Base-by-base conservation (phyloP, 2,113 vertebrate species). In the Nanorana parkeri region DNA sequence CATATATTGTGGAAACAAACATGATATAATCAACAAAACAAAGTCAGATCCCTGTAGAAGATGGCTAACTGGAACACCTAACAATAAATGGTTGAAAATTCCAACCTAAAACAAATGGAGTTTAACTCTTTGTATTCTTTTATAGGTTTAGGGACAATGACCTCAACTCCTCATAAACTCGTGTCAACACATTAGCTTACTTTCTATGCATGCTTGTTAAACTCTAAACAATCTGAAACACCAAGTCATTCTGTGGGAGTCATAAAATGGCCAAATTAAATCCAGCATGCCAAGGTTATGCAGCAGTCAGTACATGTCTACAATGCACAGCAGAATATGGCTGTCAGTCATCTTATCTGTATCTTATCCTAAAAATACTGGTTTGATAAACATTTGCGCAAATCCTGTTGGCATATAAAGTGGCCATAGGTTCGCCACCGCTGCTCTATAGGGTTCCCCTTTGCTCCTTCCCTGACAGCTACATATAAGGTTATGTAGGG, bases 121-220 rank as follows among this genome's bases (percentile, higher is more conserved):
- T 47, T 5, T 19, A 6, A 6, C 17, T 72, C 5, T 71, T 52
- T 54, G 28, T 13, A 29, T 20, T 19, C 54, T 32, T 32, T 63
- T 47, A n/a, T n/a, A 24, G 20, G 21, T 21, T 76, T 76, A 32
- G 26, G 28, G 56, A 20, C 29, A 41, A 23, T 76, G 23, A 63
- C 56, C 73, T 76, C 61, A 16, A 17, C 56, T 63, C 21, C 58
- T 47, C 29, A 61, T 76, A 76, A 63, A 63, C 21, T 10, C 20
- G n/a, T 76, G 73, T 76, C 58, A 76, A 76, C 56, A 76, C 15
- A 26, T 76, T 76, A 61, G 47, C 56, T 63, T 8, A 8, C 19
- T 47, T 76, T 76, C 36, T 76, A 64, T 36, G 58, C 23, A 58
- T 72, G 24, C 71, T 24, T 76, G 73, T 47, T 58, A 76, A 17